Percentiles rank a stretch among this genome's conserved stretches.
phyloP scores from a whole-genome alignment of 1,140 invertebrate species.

The Zophobas morio region DNA sequence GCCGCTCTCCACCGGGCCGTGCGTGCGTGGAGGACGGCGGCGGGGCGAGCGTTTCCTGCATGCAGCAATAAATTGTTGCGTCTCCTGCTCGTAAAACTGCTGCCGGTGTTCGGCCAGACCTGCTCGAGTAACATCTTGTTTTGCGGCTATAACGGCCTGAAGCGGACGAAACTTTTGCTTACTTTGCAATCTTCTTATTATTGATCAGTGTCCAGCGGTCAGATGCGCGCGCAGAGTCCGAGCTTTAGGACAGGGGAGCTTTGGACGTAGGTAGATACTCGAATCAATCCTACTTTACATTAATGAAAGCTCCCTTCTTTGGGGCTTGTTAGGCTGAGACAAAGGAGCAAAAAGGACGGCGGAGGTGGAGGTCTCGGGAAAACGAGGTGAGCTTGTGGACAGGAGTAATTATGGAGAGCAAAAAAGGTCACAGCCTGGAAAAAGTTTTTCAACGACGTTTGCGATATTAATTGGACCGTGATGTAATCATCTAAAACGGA shows the following conservation, averaged over 20 bases:
- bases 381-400: too few species aligned
- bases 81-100: constrained; percentile 40
- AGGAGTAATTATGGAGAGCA: too few species aligned
- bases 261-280: constrained; percentile 58
- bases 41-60: background rate
- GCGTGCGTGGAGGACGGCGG: constrained; percentile 18
- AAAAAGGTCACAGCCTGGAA: too few species aligned
- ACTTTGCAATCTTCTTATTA: constrained; percentile 68
- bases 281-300: constrained; percentile 65
- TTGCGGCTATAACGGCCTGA: constrained; percentile 59
- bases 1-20: too few species aligned
- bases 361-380: background rate
- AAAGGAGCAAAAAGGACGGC: constrained; percentile 44
- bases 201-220: constrained; percentile 67
- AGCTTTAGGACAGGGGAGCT: constrained; percentile 51
- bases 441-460: too few species aligned
- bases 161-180: constrained; percentile 65
- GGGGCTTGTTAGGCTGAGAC: constrained; percentile 57
- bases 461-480: too few species aligned
- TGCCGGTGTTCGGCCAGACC: constrained; percentile 18
- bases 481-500: too few species aligned
- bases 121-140: constrained; percentile 42
- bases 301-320: constrained; percentile 63
- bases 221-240: constrained; percentile 60
- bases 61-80: too few species aligned